Evolutionary conservation across 2,797 vertebrate genomes (phyloP).

Genomic region (Corythornis leucogaster): DNA sequence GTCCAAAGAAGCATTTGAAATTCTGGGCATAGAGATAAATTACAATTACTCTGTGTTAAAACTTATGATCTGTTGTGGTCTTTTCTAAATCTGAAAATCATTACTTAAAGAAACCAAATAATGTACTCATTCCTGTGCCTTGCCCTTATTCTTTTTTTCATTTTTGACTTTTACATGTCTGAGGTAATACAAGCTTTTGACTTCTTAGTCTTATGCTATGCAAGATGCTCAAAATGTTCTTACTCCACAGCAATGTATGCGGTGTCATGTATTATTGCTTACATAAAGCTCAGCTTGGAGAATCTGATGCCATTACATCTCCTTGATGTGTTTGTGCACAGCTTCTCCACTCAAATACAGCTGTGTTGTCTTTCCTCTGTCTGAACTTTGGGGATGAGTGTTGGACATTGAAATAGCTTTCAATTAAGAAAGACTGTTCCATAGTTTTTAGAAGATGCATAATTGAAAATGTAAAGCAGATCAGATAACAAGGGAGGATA

Average conservation of each 20-base stretch:
- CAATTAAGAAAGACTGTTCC: not conserved
- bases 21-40: not conserved
- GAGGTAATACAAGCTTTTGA: not conserved
- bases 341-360: not conserved
- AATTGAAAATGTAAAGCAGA: not conserved
- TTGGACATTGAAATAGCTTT: not conserved
- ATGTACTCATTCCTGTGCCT: not conserved
- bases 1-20: not conserved
- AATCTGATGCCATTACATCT: not conserved
- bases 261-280: conserved; percentile 14
- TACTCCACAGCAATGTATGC: not conserved
- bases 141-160: not conserved
- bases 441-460: not conserved
- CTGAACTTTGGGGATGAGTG: not conserved
- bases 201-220: not conserved
- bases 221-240: not conserved
- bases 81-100: not conserved
- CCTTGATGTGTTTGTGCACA: not conserved
- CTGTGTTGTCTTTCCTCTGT: not conserved
- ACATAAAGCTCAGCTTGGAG: not conserved
- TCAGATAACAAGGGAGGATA: not conserved
- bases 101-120: not conserved
- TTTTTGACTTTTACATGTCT: not conserved
- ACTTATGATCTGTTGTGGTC: not conserved
- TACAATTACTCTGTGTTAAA: not conserved